phyloP scores from a whole-genome alignment of 2,888 invertebrate species.

The Spicauda simplicius region DNA sequence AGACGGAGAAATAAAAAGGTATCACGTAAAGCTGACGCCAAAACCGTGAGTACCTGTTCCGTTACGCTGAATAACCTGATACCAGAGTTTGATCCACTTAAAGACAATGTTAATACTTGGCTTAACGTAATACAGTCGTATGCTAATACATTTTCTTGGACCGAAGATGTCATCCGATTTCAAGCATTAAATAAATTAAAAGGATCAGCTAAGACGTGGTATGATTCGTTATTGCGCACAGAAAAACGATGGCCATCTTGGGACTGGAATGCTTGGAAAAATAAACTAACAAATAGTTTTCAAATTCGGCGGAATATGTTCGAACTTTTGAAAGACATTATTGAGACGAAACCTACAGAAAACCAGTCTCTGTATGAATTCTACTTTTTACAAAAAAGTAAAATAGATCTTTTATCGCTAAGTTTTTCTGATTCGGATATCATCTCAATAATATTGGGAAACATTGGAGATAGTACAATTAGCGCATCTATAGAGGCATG shows the following conservation, averaged over 20 bases:
- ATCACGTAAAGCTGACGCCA: not conserved
- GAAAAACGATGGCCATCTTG: constrained; percentile 38
- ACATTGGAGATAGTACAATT: constrained; percentile 39
- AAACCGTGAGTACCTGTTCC: not conserved
- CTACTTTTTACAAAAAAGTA: constrained; percentile 43
- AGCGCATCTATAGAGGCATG: constrained; percentile 42
- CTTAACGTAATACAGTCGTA: constrained; percentile 42
- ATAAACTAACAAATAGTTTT: not conserved
- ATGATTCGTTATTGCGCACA: constrained; percentile 39
- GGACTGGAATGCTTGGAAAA: constrained; percentile 7
- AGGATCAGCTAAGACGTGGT: constrained; percentile 40
- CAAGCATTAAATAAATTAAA: constrained; percentile 39
- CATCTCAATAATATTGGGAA: no score
- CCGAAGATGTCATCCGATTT: constrained; percentile 32
- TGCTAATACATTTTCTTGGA: constrained; percentile 40
- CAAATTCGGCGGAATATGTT: not conserved
- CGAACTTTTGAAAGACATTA: constrained; percentile 25
- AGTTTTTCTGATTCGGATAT: no score
- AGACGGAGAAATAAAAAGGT: no score
- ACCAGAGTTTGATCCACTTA: constrained; percentile 45
- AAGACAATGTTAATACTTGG: constrained; percentile 42
- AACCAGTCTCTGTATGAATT: constrained; percentile 45
- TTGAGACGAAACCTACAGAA: constrained; percentile 36
- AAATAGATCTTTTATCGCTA: constrained; percentile 39
- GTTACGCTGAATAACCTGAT: constrained; percentile 34